These are phyloP conservation scores for Caenorhabditis doughertyi DNA, from an alignment of 2,888 invertebrate species.

Conservation along the genomic window DNA sequence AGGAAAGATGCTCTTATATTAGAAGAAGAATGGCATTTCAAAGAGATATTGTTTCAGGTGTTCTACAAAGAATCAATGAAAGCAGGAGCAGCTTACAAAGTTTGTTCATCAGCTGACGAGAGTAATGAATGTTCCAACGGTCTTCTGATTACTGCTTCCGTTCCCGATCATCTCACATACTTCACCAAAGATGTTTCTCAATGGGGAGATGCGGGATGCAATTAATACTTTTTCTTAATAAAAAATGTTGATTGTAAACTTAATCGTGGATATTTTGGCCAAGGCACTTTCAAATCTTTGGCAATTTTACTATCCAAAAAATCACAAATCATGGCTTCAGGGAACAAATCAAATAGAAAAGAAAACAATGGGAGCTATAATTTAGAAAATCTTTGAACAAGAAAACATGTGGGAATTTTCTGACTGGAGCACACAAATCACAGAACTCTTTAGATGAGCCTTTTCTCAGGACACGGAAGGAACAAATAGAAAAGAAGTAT, in stretches of 20 bases:
- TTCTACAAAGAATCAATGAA: conserved; percentile 68
- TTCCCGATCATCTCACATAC: conserved; percentile 75
- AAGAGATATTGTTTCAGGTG: conserved; percentile 41
- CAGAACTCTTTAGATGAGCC: conserved; percentile 44
- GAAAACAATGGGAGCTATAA: conserved; percentile 24
- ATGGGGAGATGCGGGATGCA: conserved; percentile 72
- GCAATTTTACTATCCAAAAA: conserved; percentile 21
- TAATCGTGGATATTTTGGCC: conserved; percentile 5
- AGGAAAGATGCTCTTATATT: neutral
- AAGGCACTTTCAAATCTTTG: conserved; percentile 23
- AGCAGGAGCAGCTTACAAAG: conserved; percentile 47
- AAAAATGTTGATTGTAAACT: neutral
- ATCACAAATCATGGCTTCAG: conserved; percentile 28
- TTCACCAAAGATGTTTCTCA: conserved; percentile 71
- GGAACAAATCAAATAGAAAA: conserved; percentile 13
- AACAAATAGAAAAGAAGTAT: neutral
- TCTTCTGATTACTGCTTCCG: conserved; percentile 65
- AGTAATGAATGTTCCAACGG: conserved; percentile 71
- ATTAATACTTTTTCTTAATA: conserved; percentile 28
- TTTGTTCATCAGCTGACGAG: conserved; percentile 65
- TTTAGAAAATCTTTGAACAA: neutral
- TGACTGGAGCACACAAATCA: conserved; percentile 52
- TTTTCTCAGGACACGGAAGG: conserved; percentile 3
- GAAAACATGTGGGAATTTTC: conserved; percentile 16
- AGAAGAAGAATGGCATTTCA: neutral